Base-by-base conservation (phyloP, 2,113 vertebrate species). In the Oncorhynchus kisutch region DNA sequence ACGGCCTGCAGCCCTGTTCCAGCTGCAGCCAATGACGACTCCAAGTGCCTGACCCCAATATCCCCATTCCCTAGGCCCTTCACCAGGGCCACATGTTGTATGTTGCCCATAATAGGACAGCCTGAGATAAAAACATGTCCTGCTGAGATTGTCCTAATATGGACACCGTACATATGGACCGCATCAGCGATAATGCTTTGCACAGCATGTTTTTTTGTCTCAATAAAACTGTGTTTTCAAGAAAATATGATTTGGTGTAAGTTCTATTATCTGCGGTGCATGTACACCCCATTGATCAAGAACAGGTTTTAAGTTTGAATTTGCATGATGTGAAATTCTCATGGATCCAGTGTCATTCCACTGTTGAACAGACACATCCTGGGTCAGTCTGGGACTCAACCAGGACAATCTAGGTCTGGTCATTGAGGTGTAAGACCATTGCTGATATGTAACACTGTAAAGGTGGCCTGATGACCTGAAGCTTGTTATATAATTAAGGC, bases 1-100 rank as follows among this genome's bases (percentile, higher is more conserved):
- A 99, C 0, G 98, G 98, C 69, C 94, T 99, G 83, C 98, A 97
- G 90, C 92, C 95, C 54, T 99, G 97, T 83, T 90, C 85, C 85
- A 95, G 91, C 90, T 99, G 98, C 87, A 91, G 92, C 81, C 86
- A 84, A 71, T 93, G 86, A 94, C 84, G 74, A 84, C 70, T 77
- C 77, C 3, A 78, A 87, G 92, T 92, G 91, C 91, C 89, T 90
- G 79, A 81, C 39, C 71, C 84, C 16, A 13, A 78, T 70, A 85
- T 59, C 60, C 45, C 14, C 69, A 54, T 57, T 51, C 70, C 57
- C 49, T 31, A 39, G 66, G 73, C 70, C 67, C 57, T 34, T 13
- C 51, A 18, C 51, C 5, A 54, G 16, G 51, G 12, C 5, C 51
- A 54, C 14, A 54, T 5, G 16, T 16, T 54, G 16, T 18, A 18